phyloP scores from a whole-genome alignment of 2,113 vertebrate genomes.

The Solenodon paradoxus region DNA sequence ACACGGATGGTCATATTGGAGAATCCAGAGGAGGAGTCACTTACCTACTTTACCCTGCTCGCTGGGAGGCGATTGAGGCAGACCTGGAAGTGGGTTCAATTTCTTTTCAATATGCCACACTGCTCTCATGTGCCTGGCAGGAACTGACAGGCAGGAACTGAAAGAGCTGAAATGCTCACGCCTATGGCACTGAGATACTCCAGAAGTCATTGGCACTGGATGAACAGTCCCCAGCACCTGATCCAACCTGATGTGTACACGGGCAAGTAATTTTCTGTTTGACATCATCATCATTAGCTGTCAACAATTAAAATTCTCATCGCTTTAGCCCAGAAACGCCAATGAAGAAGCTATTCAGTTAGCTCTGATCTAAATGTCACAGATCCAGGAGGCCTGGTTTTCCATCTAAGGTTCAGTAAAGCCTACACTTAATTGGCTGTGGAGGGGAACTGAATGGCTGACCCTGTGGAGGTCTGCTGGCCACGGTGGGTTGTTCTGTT shows the following conservation, averaged over 20 bases:
- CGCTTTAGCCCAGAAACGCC: not conserved
- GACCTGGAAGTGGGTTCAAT: not conserved
- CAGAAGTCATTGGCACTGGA: not conserved
- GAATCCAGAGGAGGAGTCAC: not conserved
- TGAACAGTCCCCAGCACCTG: not conserved
- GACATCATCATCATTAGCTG: conserved; percentile 39
- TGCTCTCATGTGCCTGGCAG: not conserved
- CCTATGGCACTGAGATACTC: not conserved
- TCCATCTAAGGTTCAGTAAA: not conserved
- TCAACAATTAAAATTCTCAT: not conserved
- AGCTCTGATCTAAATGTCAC: conserved; percentile 9
- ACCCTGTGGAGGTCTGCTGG: not conserved
- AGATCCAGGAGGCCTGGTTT: not conserved
- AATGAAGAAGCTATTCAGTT: not conserved
- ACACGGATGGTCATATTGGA: not conserved
- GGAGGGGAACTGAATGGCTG: rapidly evolving
- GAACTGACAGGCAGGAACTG: too few species aligned
- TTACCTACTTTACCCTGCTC: not conserved
- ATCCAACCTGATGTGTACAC: not conserved
- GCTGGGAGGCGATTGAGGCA: not conserved
- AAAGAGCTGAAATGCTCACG: not conserved
- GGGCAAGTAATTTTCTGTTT: conserved; percentile 32
- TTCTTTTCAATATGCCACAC: not conserved
- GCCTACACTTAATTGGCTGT: not conserved
- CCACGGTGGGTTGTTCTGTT: not conserved